Percentiles rank a stretch among this genome's conserved stretches.
These are phyloP conservation scores for Apogon hyalosoma DNA, from an alignment of 2,797 vertebrate genomes.

Conservation along the genomic window DNA sequence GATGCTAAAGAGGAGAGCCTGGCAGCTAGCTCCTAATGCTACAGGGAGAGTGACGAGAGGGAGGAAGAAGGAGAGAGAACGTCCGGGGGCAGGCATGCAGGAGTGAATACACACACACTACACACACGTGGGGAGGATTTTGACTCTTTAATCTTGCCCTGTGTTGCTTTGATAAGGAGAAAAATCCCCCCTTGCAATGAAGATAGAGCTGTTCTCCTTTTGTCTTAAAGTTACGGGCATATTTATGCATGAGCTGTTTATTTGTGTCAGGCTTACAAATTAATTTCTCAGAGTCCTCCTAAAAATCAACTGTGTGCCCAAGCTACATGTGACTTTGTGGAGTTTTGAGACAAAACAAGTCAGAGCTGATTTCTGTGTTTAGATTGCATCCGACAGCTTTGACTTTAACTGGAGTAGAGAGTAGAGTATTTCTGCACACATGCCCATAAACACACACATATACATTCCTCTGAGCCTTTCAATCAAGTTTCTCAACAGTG, in stretches of 20 bases:
- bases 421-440: constrained; percentile 19
- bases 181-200: constrained; percentile 74
- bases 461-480: constrained; percentile 51
- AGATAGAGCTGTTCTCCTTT: constrained; percentile 81
- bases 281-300: constrained; percentile 67
- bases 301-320: constrained; percentile 41
- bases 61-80: constrained; percentile 71
- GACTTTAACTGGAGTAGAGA: constrained; percentile 12
- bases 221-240: constrained; percentile 80
- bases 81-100: constrained; percentile 77
- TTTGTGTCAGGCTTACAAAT: constrained; percentile 79
- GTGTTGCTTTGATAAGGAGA: constrained; percentile 83
- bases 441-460: constrained; percentile 31
- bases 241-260: constrained; percentile 80
- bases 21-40: constrained; percentile 79
- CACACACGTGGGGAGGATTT: constrained; percentile 77
- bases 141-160: constrained; percentile 84
- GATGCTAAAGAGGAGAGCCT: constrained; percentile 79
- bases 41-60: constrained; percentile 72
- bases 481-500: constrained; percentile 50
- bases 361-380: constrained; percentile 41
- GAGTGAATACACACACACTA: constrained; percentile 64
- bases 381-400: constrained; percentile 31
- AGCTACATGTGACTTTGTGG: constrained; percentile 79
- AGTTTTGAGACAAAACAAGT: constrained; percentile 64